Percentiles rank a stretch among this genome's conserved stretches.
Conservation (phyloP, 2,888 invertebrate species). For the Pristionchus japonicus region DNA sequence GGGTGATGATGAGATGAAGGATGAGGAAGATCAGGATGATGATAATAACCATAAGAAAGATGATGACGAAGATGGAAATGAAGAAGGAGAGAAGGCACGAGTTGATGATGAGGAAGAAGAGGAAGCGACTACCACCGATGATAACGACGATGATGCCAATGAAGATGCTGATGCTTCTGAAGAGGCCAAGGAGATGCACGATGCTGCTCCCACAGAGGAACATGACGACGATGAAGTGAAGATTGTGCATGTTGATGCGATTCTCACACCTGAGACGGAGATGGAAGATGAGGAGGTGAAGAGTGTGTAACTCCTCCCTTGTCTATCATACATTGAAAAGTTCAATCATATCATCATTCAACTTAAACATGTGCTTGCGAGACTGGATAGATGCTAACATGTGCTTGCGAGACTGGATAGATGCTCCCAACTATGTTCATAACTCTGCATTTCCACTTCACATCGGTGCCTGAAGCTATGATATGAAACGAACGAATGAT, state of each 20-base stretch:
- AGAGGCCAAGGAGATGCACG: conserved; percentile 23
- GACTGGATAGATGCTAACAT: background rate
- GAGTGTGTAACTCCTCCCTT: conserved; percentile 13
- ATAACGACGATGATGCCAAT: background rate
- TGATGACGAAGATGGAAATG: background rate
- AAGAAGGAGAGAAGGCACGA: background rate
- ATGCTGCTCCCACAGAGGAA: conserved; percentile 22
- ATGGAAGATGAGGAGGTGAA: conserved; percentile 48
- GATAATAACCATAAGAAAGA: conserved; percentile 15
- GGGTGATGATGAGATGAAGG: conserved; percentile 12
- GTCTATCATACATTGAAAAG: too few relatives aligned
- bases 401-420: background rate
- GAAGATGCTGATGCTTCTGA: conserved; percentile 44
- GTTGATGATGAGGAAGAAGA: conserved; percentile 41
- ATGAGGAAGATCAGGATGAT: conserved; percentile 30
- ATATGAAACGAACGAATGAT: background rate
- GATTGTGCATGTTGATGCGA: background rate
- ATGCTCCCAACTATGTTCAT: background rate
- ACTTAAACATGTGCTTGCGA: background rate
- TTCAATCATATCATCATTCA: too few relatives aligned
- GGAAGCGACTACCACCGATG: background rate
- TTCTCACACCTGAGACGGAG: background rate
- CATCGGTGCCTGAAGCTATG: background rate
- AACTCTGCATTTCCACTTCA: background rate
- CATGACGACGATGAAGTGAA: conserved; percentile 36